These are phyloP conservation scores for Hoplostethus atlanticus DNA, from an alignment of 2,797 vertebrate genomes.

Conservation along the genomic window DNA sequence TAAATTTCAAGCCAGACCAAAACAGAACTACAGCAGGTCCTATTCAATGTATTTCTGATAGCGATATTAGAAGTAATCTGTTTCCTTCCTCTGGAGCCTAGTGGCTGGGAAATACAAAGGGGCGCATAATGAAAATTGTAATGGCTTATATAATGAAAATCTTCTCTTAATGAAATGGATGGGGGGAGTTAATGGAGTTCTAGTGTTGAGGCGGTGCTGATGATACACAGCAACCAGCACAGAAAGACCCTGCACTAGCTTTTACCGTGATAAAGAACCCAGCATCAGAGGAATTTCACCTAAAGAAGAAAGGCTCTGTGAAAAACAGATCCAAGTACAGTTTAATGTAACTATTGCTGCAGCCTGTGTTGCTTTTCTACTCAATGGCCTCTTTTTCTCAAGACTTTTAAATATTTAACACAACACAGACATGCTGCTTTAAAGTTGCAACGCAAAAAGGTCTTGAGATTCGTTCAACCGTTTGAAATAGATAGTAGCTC, in stretches of 20 bases:
- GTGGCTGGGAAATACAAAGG: conserved; percentile 56
- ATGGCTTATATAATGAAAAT: conserved; percentile 69
- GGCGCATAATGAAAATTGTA: conserved; percentile 63
- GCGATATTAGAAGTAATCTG: conserved; percentile 58
- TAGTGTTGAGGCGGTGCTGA: conserved; percentile 17
- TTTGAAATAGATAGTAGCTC: conserved; percentile 21
- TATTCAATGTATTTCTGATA: conserved; percentile 44
- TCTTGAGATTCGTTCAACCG: conserved; percentile 4
- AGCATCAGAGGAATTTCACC: conserved; percentile 5
- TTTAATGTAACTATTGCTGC: conserved; percentile 15
- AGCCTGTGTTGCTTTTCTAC: conserved; percentile 12
- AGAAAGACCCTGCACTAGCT: conserved; percentile 13
- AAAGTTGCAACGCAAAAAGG: conserved; percentile 30
- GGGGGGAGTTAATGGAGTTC: conserved; percentile 50
- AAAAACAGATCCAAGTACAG: conserved; percentile 21
- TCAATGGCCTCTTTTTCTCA: conserved; percentile 12
- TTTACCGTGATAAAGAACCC: conserved; percentile 14
- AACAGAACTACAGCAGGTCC: conserved; percentile 37
- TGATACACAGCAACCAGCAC: conserved; percentile 38
- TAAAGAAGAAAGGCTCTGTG: conserved; percentile 10
- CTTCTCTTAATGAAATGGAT: conserved; percentile 52
- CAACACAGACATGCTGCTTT: conserved; percentile 27
- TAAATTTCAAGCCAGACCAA: conserved; percentile 44
- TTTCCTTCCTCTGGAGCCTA: conserved; percentile 48
- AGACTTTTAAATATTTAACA: conserved; percentile 34